Evolutionary conservation across 2,797 vertebrate genomes (phyloP).

Genomic region (Siniperca scherzeri): DNA sequence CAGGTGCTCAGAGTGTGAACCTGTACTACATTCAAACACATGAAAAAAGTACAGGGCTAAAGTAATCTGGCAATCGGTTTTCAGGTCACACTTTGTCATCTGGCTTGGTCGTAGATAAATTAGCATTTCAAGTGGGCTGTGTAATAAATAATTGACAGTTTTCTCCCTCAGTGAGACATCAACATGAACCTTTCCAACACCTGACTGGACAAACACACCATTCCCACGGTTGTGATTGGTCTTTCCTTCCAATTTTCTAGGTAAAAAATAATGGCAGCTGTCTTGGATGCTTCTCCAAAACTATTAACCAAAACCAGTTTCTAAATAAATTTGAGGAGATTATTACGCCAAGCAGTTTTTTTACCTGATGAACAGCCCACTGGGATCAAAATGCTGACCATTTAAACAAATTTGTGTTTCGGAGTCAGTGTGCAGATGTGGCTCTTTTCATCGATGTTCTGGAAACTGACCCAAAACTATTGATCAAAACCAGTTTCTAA

Average conservation of each 20-base stretch:
- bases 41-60: not conserved
- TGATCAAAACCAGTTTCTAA: not conserved
- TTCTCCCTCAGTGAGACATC: not conserved
- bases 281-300: not conserved
- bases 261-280: not conserved
- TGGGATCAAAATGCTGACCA: not conserved
- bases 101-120: not conserved
- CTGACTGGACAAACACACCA: not conserved
- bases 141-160: not conserved
- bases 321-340: not conserved
- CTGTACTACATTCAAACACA: not conserved
- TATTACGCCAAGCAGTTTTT: not conserved
- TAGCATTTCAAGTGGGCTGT: not conserved
- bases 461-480: not conserved
- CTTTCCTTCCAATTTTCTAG: not conserved
- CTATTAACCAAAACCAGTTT: not conserved
- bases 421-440: not conserved
- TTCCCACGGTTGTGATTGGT: not conserved
- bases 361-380: not conserved
- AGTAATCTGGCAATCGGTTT: not conserved
- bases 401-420: not conserved
- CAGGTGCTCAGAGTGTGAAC: not conserved
- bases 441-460: not conserved
- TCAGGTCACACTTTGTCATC: not conserved
- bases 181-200: not conserved